Percentiles rank a stretch among this genome's conserved stretches.
phyloP scores from a whole-genome alignment of 1,140 invertebrate species.

The Drosophila gunungcola region DNA sequence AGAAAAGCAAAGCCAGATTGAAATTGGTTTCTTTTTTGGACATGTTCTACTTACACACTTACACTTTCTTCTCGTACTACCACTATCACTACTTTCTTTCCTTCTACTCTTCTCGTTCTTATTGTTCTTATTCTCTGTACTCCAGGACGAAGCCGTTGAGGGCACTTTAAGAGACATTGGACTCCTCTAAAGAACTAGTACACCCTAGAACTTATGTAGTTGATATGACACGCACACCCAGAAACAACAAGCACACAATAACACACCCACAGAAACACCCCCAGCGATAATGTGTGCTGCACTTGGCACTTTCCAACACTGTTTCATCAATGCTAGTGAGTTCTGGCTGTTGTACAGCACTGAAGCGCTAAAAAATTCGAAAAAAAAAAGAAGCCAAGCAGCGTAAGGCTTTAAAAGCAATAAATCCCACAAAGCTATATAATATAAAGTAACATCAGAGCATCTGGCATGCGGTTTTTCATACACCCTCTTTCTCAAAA shows the following conservation, averaged over 20 bases:
- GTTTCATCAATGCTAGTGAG: slow-evolving; percentile 21
- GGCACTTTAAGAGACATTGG: slow-evolving; percentile 93
- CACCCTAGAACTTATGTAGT: slow-evolving; percentile 66
- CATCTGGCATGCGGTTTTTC: slow-evolving; percentile 44
- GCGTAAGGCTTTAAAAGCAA: slow-evolving; percentile 41
- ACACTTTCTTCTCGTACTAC: slow-evolving; percentile 34
- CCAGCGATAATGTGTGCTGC: slow-evolving; percentile 33
- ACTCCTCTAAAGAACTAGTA: slow-evolving; percentile 87
- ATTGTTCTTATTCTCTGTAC: slow-evolving; percentile 85
- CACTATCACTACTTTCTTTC: slow-evolving; percentile 47
- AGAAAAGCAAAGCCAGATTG: slow-evolving; percentile 16
- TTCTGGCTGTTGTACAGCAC: slow-evolving; percentile 43
- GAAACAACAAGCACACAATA: slow-evolving; percentile 21
- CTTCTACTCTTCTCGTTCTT: slow-evolving; percentile 81
- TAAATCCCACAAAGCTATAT: slow-evolving; percentile 25
- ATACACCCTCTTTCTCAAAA: slow-evolving; percentile 28
- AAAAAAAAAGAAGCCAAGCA: slow-evolving; percentile 19
- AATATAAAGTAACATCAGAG: slow-evolving; percentile 35
- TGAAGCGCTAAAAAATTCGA: slow-evolving; percentile 7
- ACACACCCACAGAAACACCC: slow-evolving; percentile 27
- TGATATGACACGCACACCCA: slow-evolving; percentile 60
- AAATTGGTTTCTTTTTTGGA: slow-evolving; percentile 37
- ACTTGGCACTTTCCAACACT: slow-evolving; percentile 40
- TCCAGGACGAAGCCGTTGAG: slow-evolving; percentile 92
- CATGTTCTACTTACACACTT: slow-evolving; percentile 25